Conservation (phyloP, 2,888 invertebrate genomes). For the Entomobrya multifasciata region DNA sequence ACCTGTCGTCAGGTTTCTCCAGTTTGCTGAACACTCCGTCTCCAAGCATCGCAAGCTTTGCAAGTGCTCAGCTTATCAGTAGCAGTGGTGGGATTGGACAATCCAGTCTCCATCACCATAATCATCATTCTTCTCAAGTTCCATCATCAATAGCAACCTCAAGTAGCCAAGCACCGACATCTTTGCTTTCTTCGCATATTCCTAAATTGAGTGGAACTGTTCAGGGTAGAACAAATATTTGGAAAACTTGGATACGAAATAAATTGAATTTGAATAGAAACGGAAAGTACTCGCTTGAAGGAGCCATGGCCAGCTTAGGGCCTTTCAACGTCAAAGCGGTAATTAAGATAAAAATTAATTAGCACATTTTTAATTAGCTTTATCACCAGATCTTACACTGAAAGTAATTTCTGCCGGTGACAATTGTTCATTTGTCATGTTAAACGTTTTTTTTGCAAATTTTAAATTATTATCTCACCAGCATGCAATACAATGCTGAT, state of each 20-base stretch:
- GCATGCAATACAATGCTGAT: background rate
- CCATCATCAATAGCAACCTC: too few relatives aligned
- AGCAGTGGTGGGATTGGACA: too few relatives aligned
- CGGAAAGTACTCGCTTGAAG: slow-evolving; percentile 79
- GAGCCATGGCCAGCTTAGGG: slow-evolving; percentile 72
- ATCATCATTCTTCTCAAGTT: background rate
- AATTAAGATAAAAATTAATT: slow-evolving; percentile 45
- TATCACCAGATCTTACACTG: too few relatives aligned
- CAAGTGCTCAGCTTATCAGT: slow-evolving; percentile 48
- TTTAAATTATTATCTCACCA: slow-evolving; percentile 8
- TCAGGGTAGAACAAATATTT: slow-evolving; percentile 77
- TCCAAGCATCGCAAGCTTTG: slow-evolving; percentile 52
- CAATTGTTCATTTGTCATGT: slow-evolving; percentile 20
- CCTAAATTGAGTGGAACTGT: slow-evolving; percentile 60
- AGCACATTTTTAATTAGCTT: background rate
- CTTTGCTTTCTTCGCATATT: slow-evolving; percentile 3
- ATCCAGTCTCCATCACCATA: too few relatives aligned
- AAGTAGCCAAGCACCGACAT: background rate
- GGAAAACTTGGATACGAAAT: slow-evolving; percentile 79
- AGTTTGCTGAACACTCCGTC: slow-evolving; percentile 51
- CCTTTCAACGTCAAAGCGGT: slow-evolving; percentile 79
- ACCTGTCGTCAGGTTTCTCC: slow-evolving; percentile 33
- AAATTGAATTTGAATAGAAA: slow-evolving; percentile 78
- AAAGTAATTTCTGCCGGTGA: background rate
- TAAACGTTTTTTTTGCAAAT: slow-evolving; percentile 19